Evolutionary conservation across 2,797 vertebrate species (phyloP).

Genomic region (Coendou prehensilis): DNA sequence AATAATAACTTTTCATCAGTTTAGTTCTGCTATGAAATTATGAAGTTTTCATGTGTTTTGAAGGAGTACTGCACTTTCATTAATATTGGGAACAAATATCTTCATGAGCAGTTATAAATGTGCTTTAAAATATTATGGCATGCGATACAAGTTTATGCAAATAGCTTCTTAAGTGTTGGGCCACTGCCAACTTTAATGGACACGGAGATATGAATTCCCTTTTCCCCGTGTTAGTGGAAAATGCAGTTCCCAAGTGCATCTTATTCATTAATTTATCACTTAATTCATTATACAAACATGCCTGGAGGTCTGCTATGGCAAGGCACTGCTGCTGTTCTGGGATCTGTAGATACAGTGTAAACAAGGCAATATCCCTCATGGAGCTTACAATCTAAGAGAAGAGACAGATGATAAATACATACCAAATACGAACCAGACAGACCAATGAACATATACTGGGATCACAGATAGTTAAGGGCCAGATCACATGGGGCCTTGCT

Average conservation of each 20-base stretch:
- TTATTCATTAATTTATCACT: constrained; percentile 21
- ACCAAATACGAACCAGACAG: neutral
- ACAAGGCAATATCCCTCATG: neutral
- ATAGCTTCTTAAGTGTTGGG: neutral
- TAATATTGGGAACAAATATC: constrained; percentile 39
- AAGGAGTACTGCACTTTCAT: constrained; percentile 41
- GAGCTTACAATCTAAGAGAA: neutral
- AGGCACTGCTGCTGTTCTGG: neutral
- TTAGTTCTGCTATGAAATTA: constrained; percentile 31
- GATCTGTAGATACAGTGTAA: neutral
- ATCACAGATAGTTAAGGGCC: neutral
- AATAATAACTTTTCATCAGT: constrained; percentile 41
- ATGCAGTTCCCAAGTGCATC: neutral
- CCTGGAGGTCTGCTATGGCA: neutral
- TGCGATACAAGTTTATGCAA: constrained; percentile 21
- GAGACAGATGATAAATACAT: neutral
- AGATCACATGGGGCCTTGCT: no score
- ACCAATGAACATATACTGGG: neutral
- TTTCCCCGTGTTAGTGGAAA: neutral
- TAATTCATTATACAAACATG: neutral
- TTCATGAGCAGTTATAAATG: constrained; percentile 38
- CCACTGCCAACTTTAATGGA: constrained; percentile 1
- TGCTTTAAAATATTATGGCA: constrained; percentile 52
- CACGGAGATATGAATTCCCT: constrained; percentile 3
- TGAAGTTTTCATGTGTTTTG: constrained; percentile 38